Conservation (phyloP, 1,140 invertebrate species). For the Pachypsylla venusta region DNA sequence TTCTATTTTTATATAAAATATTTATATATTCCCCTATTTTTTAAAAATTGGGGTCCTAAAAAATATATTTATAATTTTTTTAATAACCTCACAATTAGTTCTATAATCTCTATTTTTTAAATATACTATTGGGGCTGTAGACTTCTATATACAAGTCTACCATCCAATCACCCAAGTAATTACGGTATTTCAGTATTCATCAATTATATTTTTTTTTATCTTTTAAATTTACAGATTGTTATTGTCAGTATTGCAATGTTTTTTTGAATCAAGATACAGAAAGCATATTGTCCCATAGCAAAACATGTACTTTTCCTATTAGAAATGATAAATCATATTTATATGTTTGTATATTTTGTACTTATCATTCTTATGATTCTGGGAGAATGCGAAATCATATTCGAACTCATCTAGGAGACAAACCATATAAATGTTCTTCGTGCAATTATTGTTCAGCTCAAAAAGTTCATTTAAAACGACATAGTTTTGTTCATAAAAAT, state of each 20-base stretch:
- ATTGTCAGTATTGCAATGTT: neutral
- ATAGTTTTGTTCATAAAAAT: too few relatives aligned
- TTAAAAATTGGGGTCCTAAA: too few relatives aligned
- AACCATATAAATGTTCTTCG: constrained; percentile 20
- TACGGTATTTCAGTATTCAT: neutral
- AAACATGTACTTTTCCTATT: neutral
- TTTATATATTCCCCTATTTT: too few relatives aligned
- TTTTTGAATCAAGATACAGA: neutral
- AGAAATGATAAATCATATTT: neutral
- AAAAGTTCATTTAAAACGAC: neutral
- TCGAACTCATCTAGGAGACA: constrained; percentile 22
- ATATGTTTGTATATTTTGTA: neutral
- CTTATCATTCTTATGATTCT: neutral
- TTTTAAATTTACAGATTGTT: neutral
- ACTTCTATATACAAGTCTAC: too few relatives aligned
- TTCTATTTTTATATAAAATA: too few relatives aligned
- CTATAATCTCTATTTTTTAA: too few relatives aligned
- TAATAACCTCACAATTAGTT: too few relatives aligned
- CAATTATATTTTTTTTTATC: neutral
- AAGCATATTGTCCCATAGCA: neutral
- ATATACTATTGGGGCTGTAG: too few relatives aligned
- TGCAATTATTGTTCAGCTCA: neutral
- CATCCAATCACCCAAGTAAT: too few relatives aligned
- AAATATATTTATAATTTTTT: too few relatives aligned
- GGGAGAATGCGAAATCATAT: constrained; percentile 16